phyloP scores from a whole-genome alignment of 2,888 invertebrate genomes.

The Agrilus cyanescens region DNA sequence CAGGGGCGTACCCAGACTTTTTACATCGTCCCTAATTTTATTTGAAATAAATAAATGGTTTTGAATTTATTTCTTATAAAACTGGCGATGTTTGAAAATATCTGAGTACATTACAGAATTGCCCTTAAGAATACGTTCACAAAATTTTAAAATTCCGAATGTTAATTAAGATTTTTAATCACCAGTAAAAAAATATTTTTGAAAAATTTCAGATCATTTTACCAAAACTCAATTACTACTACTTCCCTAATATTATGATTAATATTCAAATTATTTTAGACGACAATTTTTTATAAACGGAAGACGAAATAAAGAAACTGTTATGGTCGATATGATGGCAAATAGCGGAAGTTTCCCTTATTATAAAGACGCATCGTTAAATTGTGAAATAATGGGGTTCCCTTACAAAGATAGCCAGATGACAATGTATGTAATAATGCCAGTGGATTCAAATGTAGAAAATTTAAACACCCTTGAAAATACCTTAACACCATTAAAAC shows the following conservation, averaged over 20 bases:
- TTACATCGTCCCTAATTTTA: no score
- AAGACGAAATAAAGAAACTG: constrained; percentile 29
- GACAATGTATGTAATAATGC: constrained; percentile 55
- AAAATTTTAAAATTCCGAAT: no score
- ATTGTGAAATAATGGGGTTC: constrained; percentile 51
- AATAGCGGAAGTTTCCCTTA: constrained; percentile 50
- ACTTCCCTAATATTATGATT: no score
- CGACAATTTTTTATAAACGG: constrained; percentile 45
- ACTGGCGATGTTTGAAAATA: no score
- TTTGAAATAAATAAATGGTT: no score
- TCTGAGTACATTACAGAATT: no score
- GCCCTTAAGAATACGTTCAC: not conserved
- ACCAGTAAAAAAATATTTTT: not conserved
- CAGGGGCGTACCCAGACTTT: no score
- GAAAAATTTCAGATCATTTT: no score
- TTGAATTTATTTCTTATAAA: no score
- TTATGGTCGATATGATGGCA: constrained; percentile 53
- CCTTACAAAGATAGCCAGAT: constrained; percentile 58
- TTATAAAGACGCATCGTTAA: constrained; percentile 38
- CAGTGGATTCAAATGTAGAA: constrained; percentile 38
- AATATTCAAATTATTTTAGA: constrained; percentile 31
- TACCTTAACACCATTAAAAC: constrained; percentile 36
- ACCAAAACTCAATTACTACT: not conserved
- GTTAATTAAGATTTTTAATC: not conserved
- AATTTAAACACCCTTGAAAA: constrained; percentile 40